Conservation (phyloP, 1,140 invertebrate species). For the Cyclina sinensis region DNA sequence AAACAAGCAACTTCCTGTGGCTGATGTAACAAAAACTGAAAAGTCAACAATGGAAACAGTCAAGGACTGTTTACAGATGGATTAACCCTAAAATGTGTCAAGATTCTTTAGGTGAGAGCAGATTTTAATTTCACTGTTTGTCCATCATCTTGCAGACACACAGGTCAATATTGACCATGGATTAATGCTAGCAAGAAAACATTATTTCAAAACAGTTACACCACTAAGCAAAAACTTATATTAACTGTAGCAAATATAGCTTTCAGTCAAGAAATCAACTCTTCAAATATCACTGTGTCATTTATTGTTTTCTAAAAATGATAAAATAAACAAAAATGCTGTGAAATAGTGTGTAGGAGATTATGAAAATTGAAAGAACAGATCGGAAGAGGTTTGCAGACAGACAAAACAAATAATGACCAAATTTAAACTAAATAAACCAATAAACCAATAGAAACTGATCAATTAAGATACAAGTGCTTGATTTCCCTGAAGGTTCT, state of each 20-base stretch:
- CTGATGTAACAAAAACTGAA: conserved; percentile 10
- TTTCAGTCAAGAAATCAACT: neutral
- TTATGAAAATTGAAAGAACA: neutral
- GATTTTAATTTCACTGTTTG: conserved; percentile 47
- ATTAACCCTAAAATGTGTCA: conserved; percentile 30
- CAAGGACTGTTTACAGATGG: conserved; percentile 5
- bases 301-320: conserved; percentile 33
- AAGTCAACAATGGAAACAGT: conserved; percentile 5
- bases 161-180: conserved; percentile 35
- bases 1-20: conserved; percentile 2
- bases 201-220: conserved; percentile 6
- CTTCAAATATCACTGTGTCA: neutral
- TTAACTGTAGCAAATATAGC: neutral
- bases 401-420: neutral
- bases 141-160: neutral
- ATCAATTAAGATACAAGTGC: conserved; percentile 19
- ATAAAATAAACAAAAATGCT: conserved; percentile 28
- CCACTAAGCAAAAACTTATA: neutral
- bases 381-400: neutral
- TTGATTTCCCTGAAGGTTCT: neutral
- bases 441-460: conserved; percentile 16
- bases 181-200: conserved; percentile 23
- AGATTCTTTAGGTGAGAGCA: neutral
- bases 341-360: neutral
- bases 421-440: neutral